Conservation (phyloP, 2,888 invertebrate genomes). For the Camponotus fellah region DNA sequence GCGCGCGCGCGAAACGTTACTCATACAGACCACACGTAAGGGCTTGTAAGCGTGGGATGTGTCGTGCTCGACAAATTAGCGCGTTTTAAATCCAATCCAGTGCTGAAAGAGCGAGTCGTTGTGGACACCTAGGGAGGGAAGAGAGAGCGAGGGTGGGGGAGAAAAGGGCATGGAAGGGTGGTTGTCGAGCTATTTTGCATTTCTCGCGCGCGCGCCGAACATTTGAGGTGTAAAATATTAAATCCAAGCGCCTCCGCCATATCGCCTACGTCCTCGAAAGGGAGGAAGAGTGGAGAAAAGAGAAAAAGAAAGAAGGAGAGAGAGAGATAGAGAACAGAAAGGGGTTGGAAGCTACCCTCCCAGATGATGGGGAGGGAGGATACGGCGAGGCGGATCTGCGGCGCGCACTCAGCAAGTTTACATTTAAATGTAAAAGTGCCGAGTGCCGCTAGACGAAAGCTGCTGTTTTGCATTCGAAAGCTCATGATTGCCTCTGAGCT, state of each 20-base stretch:
- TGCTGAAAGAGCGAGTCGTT: conserved; percentile 79
- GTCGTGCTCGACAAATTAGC: conserved; percentile 84
- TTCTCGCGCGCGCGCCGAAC: conserved; percentile 82
- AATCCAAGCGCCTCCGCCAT: conserved; percentile 80
- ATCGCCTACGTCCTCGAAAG: conserved; percentile 77
- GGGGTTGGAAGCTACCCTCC: conserved; percentile 63
- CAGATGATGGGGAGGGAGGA: conserved; percentile 64
- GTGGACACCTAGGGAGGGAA: conserved; percentile 38
- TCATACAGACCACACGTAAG: conserved; percentile 34
- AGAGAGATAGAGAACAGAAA: conserved; percentile 50
- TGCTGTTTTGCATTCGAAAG: conserved; percentile 86
- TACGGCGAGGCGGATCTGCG: conserved; percentile 75
- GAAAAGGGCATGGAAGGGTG: conserved; percentile 46
- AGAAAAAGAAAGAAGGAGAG: conserved; percentile 38
- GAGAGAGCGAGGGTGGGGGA: conserved; percentile 30
- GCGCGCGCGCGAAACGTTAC: conserved; percentile 44
- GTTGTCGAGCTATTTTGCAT: conserved; percentile 71
- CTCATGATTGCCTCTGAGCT: conserved; percentile 86
- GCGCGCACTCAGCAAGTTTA: conserved; percentile 85
- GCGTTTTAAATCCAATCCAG: conserved; percentile 85
- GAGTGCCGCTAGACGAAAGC: conserved; percentile 81
- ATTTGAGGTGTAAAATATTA: conserved; percentile 86
- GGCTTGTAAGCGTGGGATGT: conserved; percentile 70
- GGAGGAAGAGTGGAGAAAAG: conserved; percentile 48
- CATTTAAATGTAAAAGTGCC: conserved; percentile 86